Evolutionary conservation across 1,140 invertebrate genomes (phyloP).

Genomic region (Cydia amplana): DNA sequence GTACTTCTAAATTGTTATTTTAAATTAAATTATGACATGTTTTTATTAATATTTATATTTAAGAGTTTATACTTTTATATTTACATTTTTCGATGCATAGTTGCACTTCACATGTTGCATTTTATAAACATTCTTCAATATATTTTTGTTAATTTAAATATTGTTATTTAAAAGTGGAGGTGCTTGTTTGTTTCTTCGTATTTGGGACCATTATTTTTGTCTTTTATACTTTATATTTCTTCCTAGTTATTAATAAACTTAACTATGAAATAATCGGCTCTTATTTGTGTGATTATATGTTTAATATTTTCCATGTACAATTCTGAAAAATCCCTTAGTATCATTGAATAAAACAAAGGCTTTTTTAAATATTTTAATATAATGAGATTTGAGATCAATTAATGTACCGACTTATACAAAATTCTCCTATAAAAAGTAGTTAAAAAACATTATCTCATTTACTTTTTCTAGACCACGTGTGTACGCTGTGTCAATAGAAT

Average conservation of each 20-base stretch:
- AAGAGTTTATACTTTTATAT: constrained; percentile 17
- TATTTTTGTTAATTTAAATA: neutral
- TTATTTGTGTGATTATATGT: neutral
- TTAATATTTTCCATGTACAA: neutral
- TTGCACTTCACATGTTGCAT: neutral
- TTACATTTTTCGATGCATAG: constrained; percentile 1
- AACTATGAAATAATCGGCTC: neutral
- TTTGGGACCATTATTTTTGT: constrained; percentile 30
- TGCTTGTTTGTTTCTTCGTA: constrained; percentile 8
- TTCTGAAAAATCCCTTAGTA: no score
- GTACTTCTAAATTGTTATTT: neutral
- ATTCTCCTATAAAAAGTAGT: no score
- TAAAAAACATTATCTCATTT: no score
- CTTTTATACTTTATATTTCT: constrained; percentile 19
- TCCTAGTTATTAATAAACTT: constrained; percentile 29
- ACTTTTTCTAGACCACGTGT: no score
- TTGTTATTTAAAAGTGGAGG: neutral
- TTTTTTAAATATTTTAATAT: no score
- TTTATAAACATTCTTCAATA: neutral
- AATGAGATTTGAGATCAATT: no score
- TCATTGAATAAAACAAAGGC: no score
- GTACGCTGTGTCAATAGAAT: no score
- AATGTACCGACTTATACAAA: no score
- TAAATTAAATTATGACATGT: neutral
- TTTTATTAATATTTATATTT: neutral